Evolutionary conservation across 2,113 vertebrate genomes (phyloP).

Genomic region (Osmerus eperlanus): DNA sequence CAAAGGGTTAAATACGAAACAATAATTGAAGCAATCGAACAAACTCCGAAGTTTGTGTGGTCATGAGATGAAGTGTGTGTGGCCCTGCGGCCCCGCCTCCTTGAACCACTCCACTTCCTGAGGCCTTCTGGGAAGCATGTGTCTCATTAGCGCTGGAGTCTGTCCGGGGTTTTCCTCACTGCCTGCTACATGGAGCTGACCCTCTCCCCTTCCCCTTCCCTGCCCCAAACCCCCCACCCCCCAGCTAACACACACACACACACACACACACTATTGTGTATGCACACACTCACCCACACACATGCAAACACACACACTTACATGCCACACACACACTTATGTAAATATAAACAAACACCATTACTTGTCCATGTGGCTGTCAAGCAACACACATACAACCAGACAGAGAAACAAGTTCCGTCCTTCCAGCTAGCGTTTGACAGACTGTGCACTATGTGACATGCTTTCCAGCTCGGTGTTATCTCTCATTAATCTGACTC

Average conservation of each 20-base stretch:
- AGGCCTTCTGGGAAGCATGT: constrained; percentile 40
- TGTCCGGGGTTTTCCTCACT: constrained; percentile 31
- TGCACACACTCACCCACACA: neutral
- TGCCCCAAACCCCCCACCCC: neutral
- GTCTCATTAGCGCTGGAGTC: constrained; percentile 54
- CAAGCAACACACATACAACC: neutral
- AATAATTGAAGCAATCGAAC: constrained; percentile 47
- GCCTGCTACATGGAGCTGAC: constrained; percentile 28
- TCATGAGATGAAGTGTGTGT: constrained; percentile 44
- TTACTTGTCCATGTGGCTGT: neutral
- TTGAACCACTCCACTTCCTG: constrained; percentile 39
- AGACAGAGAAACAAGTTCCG: no score
- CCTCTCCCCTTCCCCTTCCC: constrained; percentile 3
- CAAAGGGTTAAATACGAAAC: constrained; percentile 25
- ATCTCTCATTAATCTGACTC: constrained; percentile 59
- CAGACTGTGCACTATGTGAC: neutral
- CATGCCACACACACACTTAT: neutral
- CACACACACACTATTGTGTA: neutral
- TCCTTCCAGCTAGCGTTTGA: neutral
- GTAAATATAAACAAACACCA: neutral
- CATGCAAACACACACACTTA: neutral
- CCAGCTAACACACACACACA: neutral
- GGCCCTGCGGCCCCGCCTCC: constrained; percentile 33
- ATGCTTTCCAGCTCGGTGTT: constrained; percentile 20
- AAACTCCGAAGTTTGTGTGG: constrained; percentile 47